Percentiles rank a stretch among this genome's conserved stretches.
Conservation (phyloP, 2,113 vertebrate genomes). For the Micronycteris hirsuta region DNA sequence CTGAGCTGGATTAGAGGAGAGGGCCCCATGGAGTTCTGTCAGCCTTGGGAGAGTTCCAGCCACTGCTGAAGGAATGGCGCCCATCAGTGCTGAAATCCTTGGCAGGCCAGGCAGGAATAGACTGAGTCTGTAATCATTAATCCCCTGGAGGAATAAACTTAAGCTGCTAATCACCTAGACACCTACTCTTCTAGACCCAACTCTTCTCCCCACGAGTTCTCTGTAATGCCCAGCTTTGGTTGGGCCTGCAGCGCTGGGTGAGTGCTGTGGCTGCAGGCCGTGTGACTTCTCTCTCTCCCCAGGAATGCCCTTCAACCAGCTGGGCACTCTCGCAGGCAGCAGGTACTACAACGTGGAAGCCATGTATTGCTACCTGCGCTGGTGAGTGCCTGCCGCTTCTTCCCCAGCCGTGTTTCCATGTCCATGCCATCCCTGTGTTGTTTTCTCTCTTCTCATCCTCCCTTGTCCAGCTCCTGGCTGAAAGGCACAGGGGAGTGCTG, state of each 20-base stretch:
- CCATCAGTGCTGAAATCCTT: not conserved
- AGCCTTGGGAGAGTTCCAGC: not conserved
- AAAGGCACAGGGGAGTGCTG: not conserved
- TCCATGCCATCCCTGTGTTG: not conserved
- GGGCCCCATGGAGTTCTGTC: not conserved
- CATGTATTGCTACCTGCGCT: constrained; percentile 97
- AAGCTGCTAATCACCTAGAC: not conserved
- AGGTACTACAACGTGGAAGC: constrained; percentile 98
- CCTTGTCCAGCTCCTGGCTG: not conserved
- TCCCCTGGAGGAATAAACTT: not conserved
- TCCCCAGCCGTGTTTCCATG: not conserved
- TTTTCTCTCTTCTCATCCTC: not conserved
- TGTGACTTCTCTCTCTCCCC: constrained; percentile 14
- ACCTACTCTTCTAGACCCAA: not conserved
- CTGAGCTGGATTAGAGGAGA: not conserved
- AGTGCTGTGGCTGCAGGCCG: not conserved
- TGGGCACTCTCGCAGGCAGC: constrained; percentile 95
- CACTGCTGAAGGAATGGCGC: not conserved
- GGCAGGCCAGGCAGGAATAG: not conserved
- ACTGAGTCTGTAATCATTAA: not conserved
- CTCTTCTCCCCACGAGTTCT: not conserved
- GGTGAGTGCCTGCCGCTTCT: constrained; percentile 82
- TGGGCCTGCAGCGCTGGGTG: not conserved
- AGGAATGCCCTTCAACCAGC: constrained; percentile 99
- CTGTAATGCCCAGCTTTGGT: not conserved